Evolutionary conservation across 2,797 vertebrate genomes (phyloP).

Genomic region (Microctenopoma stevenorrisi): DNA sequence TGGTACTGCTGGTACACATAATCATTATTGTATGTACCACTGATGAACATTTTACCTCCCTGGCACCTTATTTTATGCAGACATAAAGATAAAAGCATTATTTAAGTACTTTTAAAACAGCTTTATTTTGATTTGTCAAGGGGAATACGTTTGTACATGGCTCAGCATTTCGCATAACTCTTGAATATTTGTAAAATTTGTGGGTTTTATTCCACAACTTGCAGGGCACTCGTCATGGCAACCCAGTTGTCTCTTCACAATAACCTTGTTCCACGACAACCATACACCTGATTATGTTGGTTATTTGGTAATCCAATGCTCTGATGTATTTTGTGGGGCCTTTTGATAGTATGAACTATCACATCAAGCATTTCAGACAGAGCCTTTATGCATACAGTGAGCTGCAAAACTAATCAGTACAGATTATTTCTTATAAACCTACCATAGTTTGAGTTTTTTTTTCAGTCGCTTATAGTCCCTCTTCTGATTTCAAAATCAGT

Average conservation of each 20-base stretch:
- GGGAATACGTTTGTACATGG: not conserved
- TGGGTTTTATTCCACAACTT: not conserved
- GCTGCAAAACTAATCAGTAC: constrained; percentile 1
- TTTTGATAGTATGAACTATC: constrained; percentile 2
- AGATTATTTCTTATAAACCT: not conserved
- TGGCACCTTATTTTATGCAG: constrained; percentile 38
- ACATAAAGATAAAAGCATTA: constrained; percentile 4
- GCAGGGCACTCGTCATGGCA: not conserved
- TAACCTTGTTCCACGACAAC: not conserved
- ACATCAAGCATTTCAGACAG: not conserved
- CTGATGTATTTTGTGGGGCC: constrained; percentile 4
- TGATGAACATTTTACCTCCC: constrained; percentile 12
- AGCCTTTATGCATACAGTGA: constrained; percentile 15
- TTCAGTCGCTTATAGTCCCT: not conserved
- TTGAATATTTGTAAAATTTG: not conserved
- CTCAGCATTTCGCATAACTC: not conserved
- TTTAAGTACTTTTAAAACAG: not conserved
- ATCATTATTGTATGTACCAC: not conserved
- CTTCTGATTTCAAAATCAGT: constrained; percentile 7
- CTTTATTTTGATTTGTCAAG: not conserved
- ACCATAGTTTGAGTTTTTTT: not conserved
- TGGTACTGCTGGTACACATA: not conserved
- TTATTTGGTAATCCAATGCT: constrained; percentile 3
- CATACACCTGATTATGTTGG: not conserved
- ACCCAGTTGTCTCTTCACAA: not conserved